Evolutionary conservation across 2,888 invertebrate genomes (phyloP).

Genomic region (Priocnemis perturbator): DNA sequence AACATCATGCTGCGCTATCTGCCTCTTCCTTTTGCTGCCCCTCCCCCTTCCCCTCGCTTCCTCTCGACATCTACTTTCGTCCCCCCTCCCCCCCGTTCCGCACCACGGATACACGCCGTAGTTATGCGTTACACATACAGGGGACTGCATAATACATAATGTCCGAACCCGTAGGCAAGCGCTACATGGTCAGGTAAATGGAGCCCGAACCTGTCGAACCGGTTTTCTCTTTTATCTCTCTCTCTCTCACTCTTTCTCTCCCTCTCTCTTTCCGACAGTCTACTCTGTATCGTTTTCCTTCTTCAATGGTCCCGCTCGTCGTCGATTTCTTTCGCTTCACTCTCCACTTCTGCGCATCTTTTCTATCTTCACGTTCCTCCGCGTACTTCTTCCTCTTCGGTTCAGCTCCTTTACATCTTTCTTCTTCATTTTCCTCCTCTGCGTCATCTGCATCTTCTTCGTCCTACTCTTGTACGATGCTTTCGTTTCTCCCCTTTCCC

Average conservation of each 20-base stretch:
- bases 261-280: slow-evolving; percentile 19
- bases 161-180: slow-evolving; percentile 61
- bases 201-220: slow-evolving; percentile 72
- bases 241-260: slow-evolving; percentile 6
- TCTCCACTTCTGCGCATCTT: not conserved
- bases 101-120: slow-evolving; percentile 62
- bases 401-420: too few relatives aligned
- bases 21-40: slow-evolving; percentile 29
- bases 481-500: too few relatives aligned
- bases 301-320: too few relatives aligned
- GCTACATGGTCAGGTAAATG: slow-evolving; percentile 71
- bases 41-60: slow-evolving; percentile 20
- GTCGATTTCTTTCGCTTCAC: too few relatives aligned
- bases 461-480: too few relatives aligned
- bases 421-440: too few relatives aligned
- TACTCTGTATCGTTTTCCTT: slow-evolving; percentile 17
- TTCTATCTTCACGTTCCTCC: too few relatives aligned
- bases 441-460: too few relatives aligned
- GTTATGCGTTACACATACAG: slow-evolving; percentile 69
- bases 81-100: slow-evolving; percentile 31
- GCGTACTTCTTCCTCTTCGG: too few relatives aligned
- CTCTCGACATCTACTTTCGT: slow-evolving; percentile 30
- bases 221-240: slow-evolving; percentile 59
- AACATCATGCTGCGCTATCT: slow-evolving; percentile 30
- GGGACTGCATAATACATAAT: slow-evolving; percentile 62